Evolutionary conservation across 2,888 invertebrate species (phyloP).

Genomic region (Pammene fasciana): DNA sequence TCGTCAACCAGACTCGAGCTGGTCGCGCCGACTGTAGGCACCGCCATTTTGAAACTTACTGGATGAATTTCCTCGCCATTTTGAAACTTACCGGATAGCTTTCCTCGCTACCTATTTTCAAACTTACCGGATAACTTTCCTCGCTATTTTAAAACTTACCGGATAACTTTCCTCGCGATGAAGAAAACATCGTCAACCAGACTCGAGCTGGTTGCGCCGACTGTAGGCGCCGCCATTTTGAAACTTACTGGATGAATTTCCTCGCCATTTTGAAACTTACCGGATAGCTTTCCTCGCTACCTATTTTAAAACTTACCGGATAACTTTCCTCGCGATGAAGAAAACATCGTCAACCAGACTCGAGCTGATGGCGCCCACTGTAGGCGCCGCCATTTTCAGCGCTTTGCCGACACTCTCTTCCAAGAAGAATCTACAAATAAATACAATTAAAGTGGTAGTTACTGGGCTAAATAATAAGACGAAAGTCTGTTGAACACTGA

Average conservation of each 20-base stretch:
- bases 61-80: too few relatives aligned
- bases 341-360: constrained; percentile 99
- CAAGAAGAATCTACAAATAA: constrained; percentile 89
- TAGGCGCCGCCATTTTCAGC: constrained; percentile 89
- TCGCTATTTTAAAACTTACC: constrained; percentile 71
- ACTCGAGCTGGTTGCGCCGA: constrained; percentile 91
- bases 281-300: too few relatives aligned
- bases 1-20: constrained; percentile 98
- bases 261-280: too few relatives aligned
- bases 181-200: constrained; percentile 99
- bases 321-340: constrained; percentile 97
- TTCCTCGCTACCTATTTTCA: too few relatives aligned
- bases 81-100: too few relatives aligned
- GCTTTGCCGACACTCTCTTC: constrained; percentile 97
- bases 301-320: constrained; percentile 81
- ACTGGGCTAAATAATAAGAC: too few relatives aligned
- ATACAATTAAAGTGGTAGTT: neutral
- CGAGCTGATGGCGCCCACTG: constrained; percentile 89
- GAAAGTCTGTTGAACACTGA: too few relatives aligned
- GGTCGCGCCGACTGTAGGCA: constrained; percentile 87
- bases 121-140: too few relatives aligned
- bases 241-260: too few relatives aligned
- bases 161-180: constrained; percentile 96
- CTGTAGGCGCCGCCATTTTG: constrained; percentile 90
- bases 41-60: constrained; percentile 91